phyloP scores from a whole-genome alignment of 2,113 vertebrate genomes.

The Chlorodrepanis virens region DNA sequence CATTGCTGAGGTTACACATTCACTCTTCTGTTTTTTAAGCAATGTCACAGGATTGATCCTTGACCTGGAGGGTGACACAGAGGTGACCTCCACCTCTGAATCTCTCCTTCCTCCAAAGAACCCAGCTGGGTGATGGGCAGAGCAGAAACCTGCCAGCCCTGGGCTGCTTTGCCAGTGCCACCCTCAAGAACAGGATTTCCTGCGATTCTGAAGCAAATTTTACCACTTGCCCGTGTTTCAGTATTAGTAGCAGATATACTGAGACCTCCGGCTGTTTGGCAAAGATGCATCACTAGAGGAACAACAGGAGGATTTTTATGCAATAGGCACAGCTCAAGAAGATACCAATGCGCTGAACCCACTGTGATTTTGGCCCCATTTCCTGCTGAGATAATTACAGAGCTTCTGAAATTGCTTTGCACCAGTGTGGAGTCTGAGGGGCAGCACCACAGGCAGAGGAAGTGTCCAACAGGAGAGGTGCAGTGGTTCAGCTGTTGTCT shows the following conservation, averaged over 20 bases:
- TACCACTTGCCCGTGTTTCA: not conserved
- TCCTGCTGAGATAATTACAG: not conserved
- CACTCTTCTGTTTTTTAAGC: not conserved
- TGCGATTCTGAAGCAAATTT: not conserved
- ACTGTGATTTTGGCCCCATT: not conserved
- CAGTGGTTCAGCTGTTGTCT: not conserved
- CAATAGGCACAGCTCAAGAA: not conserved
- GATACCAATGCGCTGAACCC: not conserved
- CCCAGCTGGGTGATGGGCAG: not conserved
- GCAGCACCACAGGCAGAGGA: not conserved
- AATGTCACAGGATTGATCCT: slow-evolving; percentile 26
- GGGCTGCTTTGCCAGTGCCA: not conserved
- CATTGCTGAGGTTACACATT: not conserved
- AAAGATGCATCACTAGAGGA: not conserved
- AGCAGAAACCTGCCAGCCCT: not conserved
- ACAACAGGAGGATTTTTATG: not conserved
- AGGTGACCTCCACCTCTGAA: not conserved
- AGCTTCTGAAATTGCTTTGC: not conserved
- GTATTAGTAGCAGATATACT: not conserved
- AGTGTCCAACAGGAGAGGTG: not conserved
- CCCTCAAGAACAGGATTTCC: not conserved
- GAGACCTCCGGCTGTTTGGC: rapidly evolving
- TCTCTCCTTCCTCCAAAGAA: not conserved
- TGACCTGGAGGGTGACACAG: not conserved
- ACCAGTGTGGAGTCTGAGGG: rapidly evolving